Evolutionary conservation across 2,797 vertebrate genomes (phyloP).

Genomic region (Pangasius sanitwongsei): DNA sequence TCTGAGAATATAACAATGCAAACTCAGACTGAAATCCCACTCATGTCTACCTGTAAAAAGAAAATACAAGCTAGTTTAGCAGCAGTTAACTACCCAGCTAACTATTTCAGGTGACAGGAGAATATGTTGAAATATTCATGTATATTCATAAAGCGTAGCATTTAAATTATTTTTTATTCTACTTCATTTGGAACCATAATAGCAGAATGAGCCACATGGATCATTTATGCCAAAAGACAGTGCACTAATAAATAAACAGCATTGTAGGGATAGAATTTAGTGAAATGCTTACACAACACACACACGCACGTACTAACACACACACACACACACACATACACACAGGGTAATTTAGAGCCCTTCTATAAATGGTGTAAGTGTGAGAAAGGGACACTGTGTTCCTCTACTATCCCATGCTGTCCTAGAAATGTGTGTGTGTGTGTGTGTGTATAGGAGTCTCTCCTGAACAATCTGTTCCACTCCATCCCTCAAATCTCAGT

Average conservation of each 20-base stretch:
- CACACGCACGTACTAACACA: conserved; percentile 21
- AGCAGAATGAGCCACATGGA: not conserved
- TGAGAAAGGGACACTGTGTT: conserved; percentile 43
- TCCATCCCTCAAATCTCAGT: conserved; percentile 39
- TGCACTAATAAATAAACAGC: not conserved
- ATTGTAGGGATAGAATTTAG: not conserved
- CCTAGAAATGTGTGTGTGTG: conserved; percentile 22
- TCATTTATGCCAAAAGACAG: not conserved
- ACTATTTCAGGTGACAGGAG: not conserved
- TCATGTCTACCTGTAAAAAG: not conserved
- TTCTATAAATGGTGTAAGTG: conserved; percentile 46
- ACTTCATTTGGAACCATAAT: not conserved
- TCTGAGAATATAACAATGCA: not conserved
- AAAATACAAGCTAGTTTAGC: not conserved
- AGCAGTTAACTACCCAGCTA: not conserved
- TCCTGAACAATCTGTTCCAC: conserved; percentile 42
- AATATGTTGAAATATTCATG: not conserved
- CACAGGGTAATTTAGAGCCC: conserved; percentile 30
- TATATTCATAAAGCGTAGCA: not conserved
- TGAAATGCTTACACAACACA: not conserved
- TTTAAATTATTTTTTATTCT: not conserved
- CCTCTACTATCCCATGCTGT: conserved; percentile 2
- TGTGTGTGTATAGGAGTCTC: conserved; percentile 1
- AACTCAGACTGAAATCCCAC: not conserved
- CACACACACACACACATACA: conserved; percentile 17